phyloP scores from a whole-genome alignment of 2,888 invertebrate genomes.

The Sepiola atlantica region DNA sequence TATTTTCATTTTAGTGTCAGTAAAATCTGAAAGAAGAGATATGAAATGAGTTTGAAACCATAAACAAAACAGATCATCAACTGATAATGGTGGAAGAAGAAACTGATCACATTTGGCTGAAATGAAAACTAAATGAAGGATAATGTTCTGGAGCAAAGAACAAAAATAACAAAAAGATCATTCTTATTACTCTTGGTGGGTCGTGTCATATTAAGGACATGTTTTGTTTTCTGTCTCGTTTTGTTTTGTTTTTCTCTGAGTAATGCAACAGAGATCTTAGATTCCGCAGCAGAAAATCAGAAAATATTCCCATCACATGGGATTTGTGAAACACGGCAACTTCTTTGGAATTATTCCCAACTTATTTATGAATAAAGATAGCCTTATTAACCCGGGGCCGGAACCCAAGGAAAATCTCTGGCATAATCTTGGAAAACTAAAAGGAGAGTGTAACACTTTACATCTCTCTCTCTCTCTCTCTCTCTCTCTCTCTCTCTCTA shows the following conservation, averaged over 20 bases:
- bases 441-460: not conserved
- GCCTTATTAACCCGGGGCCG: not conserved
- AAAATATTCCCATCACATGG: conserved; percentile 13
- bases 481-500: not conserved
- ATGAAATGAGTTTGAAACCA: not conserved
- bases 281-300: not conserved
- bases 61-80: not conserved
- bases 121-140: conserved; percentile 5
- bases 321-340: not conserved
- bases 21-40: not conserved
- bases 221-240: not conserved
- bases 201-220: not conserved
- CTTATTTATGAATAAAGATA: conserved; percentile 21
- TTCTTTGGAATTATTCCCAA: conserved; percentile 19
- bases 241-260: not conserved
- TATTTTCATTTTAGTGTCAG: not conserved
- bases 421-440: not conserved
- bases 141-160: not conserved
- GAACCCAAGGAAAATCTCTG: not conserved
- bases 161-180: not conserved
- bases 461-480: not conserved
- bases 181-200: not conserved
- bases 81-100: not conserved
- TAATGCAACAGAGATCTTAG: not conserved
- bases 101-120: not conserved